Conservation (phyloP, 2,888 invertebrate species). For the Thecophora atra region DNA sequence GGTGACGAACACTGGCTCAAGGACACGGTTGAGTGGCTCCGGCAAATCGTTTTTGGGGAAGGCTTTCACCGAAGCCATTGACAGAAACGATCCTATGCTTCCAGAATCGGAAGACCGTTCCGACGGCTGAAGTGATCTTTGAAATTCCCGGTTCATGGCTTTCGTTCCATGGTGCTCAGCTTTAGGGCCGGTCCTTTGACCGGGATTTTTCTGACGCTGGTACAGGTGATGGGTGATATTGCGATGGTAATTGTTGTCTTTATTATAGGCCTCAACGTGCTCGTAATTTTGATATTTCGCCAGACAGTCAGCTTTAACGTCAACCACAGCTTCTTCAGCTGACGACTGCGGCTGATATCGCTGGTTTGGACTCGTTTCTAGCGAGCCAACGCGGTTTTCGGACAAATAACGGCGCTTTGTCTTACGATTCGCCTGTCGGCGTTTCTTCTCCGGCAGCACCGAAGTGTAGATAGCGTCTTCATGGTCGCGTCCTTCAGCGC, state of each 20-base stretch:
- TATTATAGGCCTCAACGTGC: constrained; percentile 61
- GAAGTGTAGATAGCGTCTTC: constrained; percentile 62
- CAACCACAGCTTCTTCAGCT: constrained; percentile 55
- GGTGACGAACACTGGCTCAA: constrained; percentile 81
- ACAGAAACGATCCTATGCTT: constrained; percentile 81
- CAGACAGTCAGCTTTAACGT: constrained; percentile 53
- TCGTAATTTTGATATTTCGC: constrained; percentile 58
- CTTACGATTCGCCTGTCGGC: constrained; percentile 56
- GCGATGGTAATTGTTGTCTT: constrained; percentile 62
- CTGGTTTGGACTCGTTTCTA: constrained; percentile 59
- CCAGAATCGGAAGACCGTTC: constrained; percentile 66
- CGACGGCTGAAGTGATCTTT: constrained; percentile 55
- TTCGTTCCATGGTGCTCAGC: constrained; percentile 48
- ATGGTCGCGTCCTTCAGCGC: constrained; percentile 55
- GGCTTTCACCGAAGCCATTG: constrained; percentile 87
- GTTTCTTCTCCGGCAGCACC: constrained; percentile 58
- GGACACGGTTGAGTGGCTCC: constrained; percentile 79
- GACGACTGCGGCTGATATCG: constrained; percentile 51
- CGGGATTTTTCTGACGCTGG: constrained; percentile 53
- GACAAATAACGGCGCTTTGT: constrained; percentile 62
- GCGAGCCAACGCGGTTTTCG: constrained; percentile 65
- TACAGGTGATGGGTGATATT: constrained; percentile 57
- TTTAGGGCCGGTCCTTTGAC: constrained; percentile 49
- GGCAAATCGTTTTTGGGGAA: constrained; percentile 81
- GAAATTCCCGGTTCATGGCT: constrained; percentile 62